Percentiles rank a stretch among this genome's conserved stretches.
Evolutionary conservation across 1,140 invertebrate genomes (phyloP).

Genomic region (Ceratitis capitata): DNA sequence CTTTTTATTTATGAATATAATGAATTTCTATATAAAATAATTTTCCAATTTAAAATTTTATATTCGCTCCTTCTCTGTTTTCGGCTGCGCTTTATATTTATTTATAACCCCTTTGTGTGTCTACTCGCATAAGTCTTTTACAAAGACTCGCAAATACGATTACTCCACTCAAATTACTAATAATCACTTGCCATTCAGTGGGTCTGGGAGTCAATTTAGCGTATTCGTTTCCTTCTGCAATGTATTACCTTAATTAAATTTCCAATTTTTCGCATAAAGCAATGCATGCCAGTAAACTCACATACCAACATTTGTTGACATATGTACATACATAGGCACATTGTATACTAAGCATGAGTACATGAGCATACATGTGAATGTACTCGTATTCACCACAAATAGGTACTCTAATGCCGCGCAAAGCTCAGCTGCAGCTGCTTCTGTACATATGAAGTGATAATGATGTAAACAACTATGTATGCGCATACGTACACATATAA

Average conservation of each 20-base stretch:
- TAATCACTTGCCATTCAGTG: slow-evolving; percentile 6
- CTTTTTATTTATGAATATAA: too few species aligned
- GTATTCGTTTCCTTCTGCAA: background rate
- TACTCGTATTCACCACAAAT: background rate
- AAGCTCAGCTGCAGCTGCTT: background rate
- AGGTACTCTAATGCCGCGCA: slow-evolving; percentile 1
- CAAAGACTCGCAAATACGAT: too few species aligned
- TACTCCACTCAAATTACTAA: background rate
- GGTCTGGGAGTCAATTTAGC: background rate
- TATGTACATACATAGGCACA: background rate
- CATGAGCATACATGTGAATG: background rate
- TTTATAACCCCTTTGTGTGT: too few species aligned
- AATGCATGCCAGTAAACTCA: background rate
- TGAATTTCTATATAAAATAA: too few species aligned
- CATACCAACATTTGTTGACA: background rate
- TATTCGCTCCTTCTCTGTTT: too few species aligned
- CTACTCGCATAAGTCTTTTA: too few species aligned
- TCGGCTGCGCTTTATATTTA: too few species aligned
- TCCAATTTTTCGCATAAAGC: background rate
- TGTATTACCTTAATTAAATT: slow-evolving; percentile 34
- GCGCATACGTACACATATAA: background rate
- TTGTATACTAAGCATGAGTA: background rate
- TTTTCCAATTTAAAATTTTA: too few species aligned
- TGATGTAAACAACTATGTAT: too few species aligned
- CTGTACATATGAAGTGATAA: too few species aligned